Evolutionary conservation across 2,888 invertebrate species (phyloP), one percentile per base, ranked within the genome.

Genomic region (Dione vanillae): DNA sequence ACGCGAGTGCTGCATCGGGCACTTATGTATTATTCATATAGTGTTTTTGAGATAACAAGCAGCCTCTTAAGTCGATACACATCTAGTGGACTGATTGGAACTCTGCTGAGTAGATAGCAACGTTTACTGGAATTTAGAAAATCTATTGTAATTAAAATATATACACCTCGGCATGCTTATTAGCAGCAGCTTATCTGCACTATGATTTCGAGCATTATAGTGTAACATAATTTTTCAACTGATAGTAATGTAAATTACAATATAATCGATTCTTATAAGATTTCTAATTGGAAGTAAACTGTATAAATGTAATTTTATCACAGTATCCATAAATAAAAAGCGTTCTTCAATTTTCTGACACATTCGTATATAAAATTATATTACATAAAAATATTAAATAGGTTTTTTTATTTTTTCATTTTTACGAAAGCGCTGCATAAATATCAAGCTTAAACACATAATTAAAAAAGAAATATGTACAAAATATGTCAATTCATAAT

Each of bases 41-140:
- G 89, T 89, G 91, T 89, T 91, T 92, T 91, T 92, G 90, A 92
- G 92, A 92, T 93, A 92, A 93, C 93, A 92, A 93, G 92, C 89
- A 84, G 83, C 81, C 85, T 86, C 86, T 89, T 86, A 88, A 89
- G 87, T 86, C 89, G 92, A 93, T 93, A 92, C 89, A 88, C 90
- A 93, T 93, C 93, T 91, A 90, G 89, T 80, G 84, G 86, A 84
- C 88, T 89, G 90, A 90, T 91, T 90, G 89, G 88, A 83, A 85
- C 84, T 75, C 77, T 62, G 81, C 78, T 76, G 76, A 77, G 81
- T 75, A 82, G 85, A 86, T 85, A 85, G 83, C 67, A 72, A 66
- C 45, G 67, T 70, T 72, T 51, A 68, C 79, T 80, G 78, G 61
- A 51, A 54, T 79, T 80, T 82, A 81, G 80, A 82, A 83, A 82